Base-by-base conservation (phyloP, 2,113 vertebrate genomes). In the Corydoras maculifer region DNA sequence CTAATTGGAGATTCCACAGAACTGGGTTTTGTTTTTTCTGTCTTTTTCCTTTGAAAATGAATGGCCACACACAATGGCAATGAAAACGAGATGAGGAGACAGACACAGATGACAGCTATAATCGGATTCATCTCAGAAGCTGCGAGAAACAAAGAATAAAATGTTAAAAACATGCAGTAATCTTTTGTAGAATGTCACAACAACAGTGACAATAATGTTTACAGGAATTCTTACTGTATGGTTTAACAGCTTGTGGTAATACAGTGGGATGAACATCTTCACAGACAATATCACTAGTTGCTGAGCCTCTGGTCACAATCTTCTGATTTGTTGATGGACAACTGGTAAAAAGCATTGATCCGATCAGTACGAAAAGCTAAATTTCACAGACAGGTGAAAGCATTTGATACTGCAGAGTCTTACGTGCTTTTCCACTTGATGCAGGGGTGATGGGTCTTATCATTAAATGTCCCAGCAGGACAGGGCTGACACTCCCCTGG, bases 401-500 rank as follows among this genome's bases (percentile, higher is more conserved):
- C 4, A 18, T 59, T 8, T 7, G 55, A 8, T 43, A 8, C 13
- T 43, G 3, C 31, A 48, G 15, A 0, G 29, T 2, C 80, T 82
- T 15, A 90, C 88, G 67, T 82, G 29, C 31, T 82, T 15, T 69
- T 86, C 86, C 86, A 84, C 3, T 82, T 80, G 69, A 79, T 73
- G 54, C 89, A 91, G 65, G 8, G 78, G 13, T 82, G 72, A 29
- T 89, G 79, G 3, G 5, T 68, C 68, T 84, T 55, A 64, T 87
- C 68, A 5, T 85, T 90, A 82, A 83, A 91, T 12, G 77, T 88
- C 70, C 85, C 85, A 1, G 68, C 0, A 50, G 84, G 84, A 73
- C 89, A 91, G 1, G 65, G 32, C 59, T 48, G 80, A 75, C 89
- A 91, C 1, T 35, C 65, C 66, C 79, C 88, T 91, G 80, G 14